Base-by-base conservation (phyloP, 2,797 vertebrate species). In the Poeciliopsis infans region DNA sequence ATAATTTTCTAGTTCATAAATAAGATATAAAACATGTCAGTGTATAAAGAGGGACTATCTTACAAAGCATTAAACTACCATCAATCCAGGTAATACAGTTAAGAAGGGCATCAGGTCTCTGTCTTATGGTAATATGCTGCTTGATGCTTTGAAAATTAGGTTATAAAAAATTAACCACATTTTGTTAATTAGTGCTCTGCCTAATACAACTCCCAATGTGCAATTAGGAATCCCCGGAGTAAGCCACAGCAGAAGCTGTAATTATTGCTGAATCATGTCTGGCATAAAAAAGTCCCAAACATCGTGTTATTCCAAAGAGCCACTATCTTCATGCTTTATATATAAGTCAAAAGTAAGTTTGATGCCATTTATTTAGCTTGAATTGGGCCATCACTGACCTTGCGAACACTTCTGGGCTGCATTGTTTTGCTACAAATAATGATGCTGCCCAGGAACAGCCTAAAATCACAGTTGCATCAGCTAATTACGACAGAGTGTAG, bases 161-260 rank as follows among this genome's bases (percentile, higher is more conserved):
- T 71, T 61, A 75, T 45, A 25, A 41, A 41, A 83, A 79, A 74
- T 43, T 43, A 39, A 82, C 77, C 45, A 46, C 72, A 5, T 25
- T 83, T 28, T 72, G 79, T 11, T 70, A 74, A 83, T 89, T 82
- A 77, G 55, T 15, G 78, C 75, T 79, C 76, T 51, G 28, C 28
- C 72, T 81, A 47, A 83, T 79, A 77, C 20, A 72, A 66, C 20
- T 79, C 45, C 75, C 28, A 20, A 18, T 57, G 43, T 80, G 33
- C 70, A 45, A 61, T n/a, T 28, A 39, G 18, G 45, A 79, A 41
- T 86, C 75, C 72, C 69, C 49, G 33, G 43, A 36, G 57, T 55
- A 7, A 0, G 23, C 39, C 59, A 10, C 41, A 49, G 41, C 25
- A 77, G 78, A 53, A 76, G 45, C 49, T 66, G 28, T 53, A 69